Conservation (phyloP, 2,888 invertebrate genomes). For the Euproctis similis region DNA sequence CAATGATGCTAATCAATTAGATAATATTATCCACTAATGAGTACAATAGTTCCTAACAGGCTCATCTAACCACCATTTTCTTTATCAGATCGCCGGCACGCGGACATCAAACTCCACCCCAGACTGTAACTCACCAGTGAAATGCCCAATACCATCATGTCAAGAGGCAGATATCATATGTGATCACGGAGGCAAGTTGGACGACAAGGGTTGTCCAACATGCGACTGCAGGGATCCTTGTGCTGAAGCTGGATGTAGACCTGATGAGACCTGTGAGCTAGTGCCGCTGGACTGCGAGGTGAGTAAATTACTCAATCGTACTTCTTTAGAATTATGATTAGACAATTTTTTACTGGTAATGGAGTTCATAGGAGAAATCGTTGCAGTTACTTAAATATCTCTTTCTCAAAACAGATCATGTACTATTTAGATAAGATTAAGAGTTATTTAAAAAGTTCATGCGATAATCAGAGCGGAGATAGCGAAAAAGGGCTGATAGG, state of each 20-base stretch:
- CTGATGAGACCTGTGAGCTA: slow-evolving; percentile 73
- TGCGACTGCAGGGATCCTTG: slow-evolving; percentile 88
- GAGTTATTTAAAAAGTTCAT: too few species aligned
- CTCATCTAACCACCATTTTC: neutral
- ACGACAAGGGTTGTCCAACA: slow-evolving; percentile 80
- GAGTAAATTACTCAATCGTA: slow-evolving; percentile 1
- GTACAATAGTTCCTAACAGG: too few species aligned
- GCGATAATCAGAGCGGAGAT: too few species aligned
- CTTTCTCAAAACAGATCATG: too few species aligned
- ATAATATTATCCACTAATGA: too few species aligned
- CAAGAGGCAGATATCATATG: slow-evolving; percentile 43
- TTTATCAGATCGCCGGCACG: slow-evolving; percentile 75
- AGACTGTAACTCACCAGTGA: slow-evolving; percentile 43
- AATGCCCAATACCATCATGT: slow-evolving; percentile 49
- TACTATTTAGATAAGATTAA: too few species aligned
- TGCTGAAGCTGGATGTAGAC: slow-evolving; percentile 80
- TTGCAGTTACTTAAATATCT: too few species aligned
- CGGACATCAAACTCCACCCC: slow-evolving; percentile 77
- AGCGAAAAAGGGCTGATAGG: too few species aligned
- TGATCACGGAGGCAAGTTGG: slow-evolving; percentile 48
- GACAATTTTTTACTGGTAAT: too few species aligned
- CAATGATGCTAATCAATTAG: too few species aligned
- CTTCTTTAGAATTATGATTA: too few species aligned
- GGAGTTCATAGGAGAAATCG: too few species aligned
- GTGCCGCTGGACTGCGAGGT: slow-evolving; percentile 66